Evolutionary conservation across 2,888 invertebrate genomes (phyloP), one percentile per base, ranked within the genome.

Genomic region (Luperina nickerlii): DNA sequence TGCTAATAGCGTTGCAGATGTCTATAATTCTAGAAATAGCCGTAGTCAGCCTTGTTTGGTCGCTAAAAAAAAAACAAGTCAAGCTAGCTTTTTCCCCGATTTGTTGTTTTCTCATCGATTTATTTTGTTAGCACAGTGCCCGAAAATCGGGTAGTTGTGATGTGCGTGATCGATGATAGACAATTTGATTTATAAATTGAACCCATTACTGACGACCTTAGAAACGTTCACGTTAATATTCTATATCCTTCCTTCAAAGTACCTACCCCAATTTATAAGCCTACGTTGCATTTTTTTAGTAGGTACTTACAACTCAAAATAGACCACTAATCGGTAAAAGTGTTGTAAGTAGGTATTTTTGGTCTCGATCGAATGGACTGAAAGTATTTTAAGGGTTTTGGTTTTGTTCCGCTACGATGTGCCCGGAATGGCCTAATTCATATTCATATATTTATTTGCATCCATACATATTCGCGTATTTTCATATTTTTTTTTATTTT

Each of bases 111-210:
- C 51, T 51, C 20, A 15, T 78, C 45, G n/a, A 63, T 69, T 83
- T 4, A 38, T 54, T 78, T 68, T 38, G 48, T 62, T 63, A 38
- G 18, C 24, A n/a, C 48, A 60, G 27, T 32, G 24, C 18, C 38
- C 0, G 38, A 74, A 62, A 62, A 80, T 78, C 54, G 45, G 20
- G 15, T 18, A 27, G 48, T 69, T 51, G n/a, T 24, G 27, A 38
- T 57, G 67, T 60, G 71, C 78, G 60, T 86, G 83, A 83, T 86
- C 54, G 54, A 86, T 70, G 78, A 27, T 38, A 54, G 27, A 13
- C 32, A 27, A 66, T 69, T 83, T 83, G 63, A 68, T 77, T 83
- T 77, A 73, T 73, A 77, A 70, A 78, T 69, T 73, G 65, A 57
- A 62, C 65, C 78, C 48, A 57, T 83, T 83, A 73, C 20, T 66